Conservation (phyloP, 2,113 vertebrate species). For the Nannobrachium achirus region DNA sequence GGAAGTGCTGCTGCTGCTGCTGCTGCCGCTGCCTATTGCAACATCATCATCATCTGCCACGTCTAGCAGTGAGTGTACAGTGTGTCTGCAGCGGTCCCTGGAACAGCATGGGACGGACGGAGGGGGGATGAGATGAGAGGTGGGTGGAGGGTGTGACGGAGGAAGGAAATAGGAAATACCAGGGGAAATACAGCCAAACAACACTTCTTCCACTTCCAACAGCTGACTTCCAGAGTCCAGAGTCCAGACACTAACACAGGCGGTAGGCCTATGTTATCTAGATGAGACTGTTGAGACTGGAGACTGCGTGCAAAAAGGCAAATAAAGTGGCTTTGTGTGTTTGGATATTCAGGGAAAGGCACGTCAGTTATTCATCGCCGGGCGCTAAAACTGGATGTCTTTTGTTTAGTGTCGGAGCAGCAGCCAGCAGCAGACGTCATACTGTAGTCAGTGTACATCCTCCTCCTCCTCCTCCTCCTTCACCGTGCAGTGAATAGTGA, state of each 20-base stretch:
- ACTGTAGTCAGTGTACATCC: background rate
- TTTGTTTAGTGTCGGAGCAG: conserved; percentile 44
- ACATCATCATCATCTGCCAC: conserved; percentile 58
- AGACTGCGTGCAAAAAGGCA: background rate
- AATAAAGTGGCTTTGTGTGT: no score
- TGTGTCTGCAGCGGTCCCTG: conserved; percentile 22
- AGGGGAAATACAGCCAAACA: conserved; percentile 31
- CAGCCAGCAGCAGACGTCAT: conserved; percentile 5
- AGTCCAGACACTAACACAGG: background rate
- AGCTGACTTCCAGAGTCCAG: background rate
- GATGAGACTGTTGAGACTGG: no score
- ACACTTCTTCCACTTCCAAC: background rate
- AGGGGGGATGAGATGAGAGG: conserved; percentile 18
- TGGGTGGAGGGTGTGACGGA: conserved; percentile 20
- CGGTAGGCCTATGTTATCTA: background rate
- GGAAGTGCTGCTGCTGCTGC: conserved; percentile 34
- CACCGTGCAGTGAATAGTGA: background rate
- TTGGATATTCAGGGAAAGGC: no score
- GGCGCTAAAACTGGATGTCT: conserved; percentile 7
- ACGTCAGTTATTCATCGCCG: no score
- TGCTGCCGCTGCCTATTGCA: conserved; percentile 33
- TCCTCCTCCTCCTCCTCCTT: no score
- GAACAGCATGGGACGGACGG: conserved; percentile 45
- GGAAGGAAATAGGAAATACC: conserved; percentile 45
- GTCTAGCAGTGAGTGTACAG: conserved; percentile 35